phyloP scores from a whole-genome alignment of 2,888 invertebrate species.

The Torymus aiolomorphi region DNA sequence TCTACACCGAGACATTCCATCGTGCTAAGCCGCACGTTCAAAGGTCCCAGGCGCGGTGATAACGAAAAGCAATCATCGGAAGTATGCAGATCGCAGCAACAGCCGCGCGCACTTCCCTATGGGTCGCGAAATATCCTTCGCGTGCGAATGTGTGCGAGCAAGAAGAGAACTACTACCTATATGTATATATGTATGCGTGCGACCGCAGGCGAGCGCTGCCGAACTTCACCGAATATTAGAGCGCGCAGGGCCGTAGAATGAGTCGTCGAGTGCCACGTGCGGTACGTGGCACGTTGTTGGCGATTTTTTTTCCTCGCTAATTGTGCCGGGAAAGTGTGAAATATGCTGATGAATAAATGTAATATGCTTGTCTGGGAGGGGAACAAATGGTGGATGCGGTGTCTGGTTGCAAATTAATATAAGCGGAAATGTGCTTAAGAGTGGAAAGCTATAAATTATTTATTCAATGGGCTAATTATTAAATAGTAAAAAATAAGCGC shows the following conservation, averaged over 20 bases:
- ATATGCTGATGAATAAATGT: too few species aligned
- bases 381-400: too few species aligned
- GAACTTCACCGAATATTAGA: conserved; percentile 60
- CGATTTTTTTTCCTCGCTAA: too few species aligned
- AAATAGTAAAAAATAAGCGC: too few species aligned
- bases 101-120: not conserved
- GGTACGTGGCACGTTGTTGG: not conserved
- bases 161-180: not conserved
- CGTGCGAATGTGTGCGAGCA: not conserved
- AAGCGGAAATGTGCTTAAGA: too few species aligned
- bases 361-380: too few species aligned
- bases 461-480: too few species aligned
- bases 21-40: not conserved
- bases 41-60: conserved; percentile 10
- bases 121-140: conserved; percentile 23
- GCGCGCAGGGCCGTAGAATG: conserved; percentile 55
- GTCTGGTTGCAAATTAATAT: too few species aligned
- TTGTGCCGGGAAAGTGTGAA: too few species aligned
- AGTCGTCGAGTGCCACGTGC: conserved; percentile 7
- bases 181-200: conserved; percentile 43
- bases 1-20: too few species aligned
- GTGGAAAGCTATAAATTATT: too few species aligned
- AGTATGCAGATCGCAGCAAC: not conserved
- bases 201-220: conserved; percentile 61
- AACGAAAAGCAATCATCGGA: conserved; percentile 20